Evolutionary conservation across 1,140 invertebrate species (phyloP), one percentile per base, ranked within the genome.

Genomic region (Probaryconus sp.): DNA sequence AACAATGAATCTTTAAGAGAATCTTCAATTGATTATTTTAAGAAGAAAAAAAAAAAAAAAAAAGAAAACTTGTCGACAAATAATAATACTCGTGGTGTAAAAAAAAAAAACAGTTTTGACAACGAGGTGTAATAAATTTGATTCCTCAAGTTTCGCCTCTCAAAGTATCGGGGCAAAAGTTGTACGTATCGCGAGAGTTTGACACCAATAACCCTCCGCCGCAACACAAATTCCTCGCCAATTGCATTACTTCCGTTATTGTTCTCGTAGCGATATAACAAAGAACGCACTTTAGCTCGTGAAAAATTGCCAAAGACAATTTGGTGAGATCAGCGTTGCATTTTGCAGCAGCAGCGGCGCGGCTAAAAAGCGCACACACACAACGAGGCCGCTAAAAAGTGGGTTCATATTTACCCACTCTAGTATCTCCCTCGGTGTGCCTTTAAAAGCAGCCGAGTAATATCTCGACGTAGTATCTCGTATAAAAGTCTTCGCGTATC

Each of bases 361-460:
- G 26, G 53, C 38, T n/a, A 50, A 68, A 58, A 68, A 61, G 53
- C 28, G 17, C 31, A 40, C 20, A n/a, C n/a, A n/a, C n/a, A n/a
- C n/a, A n/a, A n/a, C n/a, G n/a, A n/a, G n/a, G n/a, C n/a, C n/a
- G n/a, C 45, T 42, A 58, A 51, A 67, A 50, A 69, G 65, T 60
- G 51, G 65, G 65, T 61, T 53, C 47, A 55, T 61, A 61, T 70
- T 70, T 61, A 61, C 50, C 35, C 45, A 70, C 48, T 61, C 42
- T 18, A 28, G 40, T 5, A n/a, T n/a, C n/a, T 38, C 6, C 26
- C 38, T 20, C 17, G 11, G 56, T 33, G 21, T 33, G 55, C 48
- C 50, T 53, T 69, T 69, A 69, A 70, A 70, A 55, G 48, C 56
- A 70, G 67, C 11, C 31, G 56, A 47, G 67, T 61, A 61, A 61